Conservation (phyloP, 2,888 invertebrate species). For the Adelphocoris suturalis region DNA sequence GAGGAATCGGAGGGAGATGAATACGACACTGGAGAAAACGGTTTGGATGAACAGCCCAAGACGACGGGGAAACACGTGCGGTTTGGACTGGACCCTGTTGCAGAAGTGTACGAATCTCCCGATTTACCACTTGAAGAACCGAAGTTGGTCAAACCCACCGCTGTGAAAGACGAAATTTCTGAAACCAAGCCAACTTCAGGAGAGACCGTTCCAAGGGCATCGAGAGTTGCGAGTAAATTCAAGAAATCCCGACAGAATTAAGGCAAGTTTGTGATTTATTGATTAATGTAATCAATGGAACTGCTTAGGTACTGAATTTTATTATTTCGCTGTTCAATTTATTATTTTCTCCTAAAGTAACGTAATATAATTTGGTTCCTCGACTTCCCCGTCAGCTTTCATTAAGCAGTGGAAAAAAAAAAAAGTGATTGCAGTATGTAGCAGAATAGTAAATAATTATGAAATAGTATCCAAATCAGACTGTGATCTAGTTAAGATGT, state of each 20-base stretch:
- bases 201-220: not conserved
- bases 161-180: constrained; percentile 55
- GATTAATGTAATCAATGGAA: too few relatives aligned
- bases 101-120: constrained; percentile 36
- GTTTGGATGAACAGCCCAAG: not conserved
- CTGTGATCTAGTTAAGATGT: too few relatives aligned
- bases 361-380: too few relatives aligned
- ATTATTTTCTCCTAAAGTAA: too few relatives aligned
- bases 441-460: too few relatives aligned
- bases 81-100: constrained; percentile 44
- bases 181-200: constrained; percentile 18
- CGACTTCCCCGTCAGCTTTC: too few relatives aligned
- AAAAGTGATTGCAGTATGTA: too few relatives aligned
- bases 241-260: constrained; percentile 55
- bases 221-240: constrained; percentile 61
- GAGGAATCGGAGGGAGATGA: constrained; percentile 50
- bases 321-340: too few relatives aligned
- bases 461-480: too few relatives aligned
- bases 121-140: not conserved
- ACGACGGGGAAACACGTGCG: constrained; percentile 45
- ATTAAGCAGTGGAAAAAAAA: too few relatives aligned
- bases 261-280: too few relatives aligned
- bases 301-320: too few relatives aligned
- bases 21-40: constrained; percentile 26
- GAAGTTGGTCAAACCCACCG: constrained; percentile 44